Evolutionary conservation across 2,797 vertebrate species (phyloP), one percentile per base, ranked within the genome.

Genomic region (Chrysocyon brachyurus): DNA sequence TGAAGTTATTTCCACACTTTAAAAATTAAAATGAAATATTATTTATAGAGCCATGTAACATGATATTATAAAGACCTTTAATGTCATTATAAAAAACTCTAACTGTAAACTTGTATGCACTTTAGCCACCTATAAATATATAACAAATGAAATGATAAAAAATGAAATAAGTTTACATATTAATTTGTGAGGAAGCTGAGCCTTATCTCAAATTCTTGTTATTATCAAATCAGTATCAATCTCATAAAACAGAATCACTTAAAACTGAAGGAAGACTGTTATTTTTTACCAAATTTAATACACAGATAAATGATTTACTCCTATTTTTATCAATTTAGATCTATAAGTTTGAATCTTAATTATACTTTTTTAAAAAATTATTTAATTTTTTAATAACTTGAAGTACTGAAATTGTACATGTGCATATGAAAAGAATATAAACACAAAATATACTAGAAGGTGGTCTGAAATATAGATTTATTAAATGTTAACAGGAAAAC

Each of bases 321-420:
- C n/a, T 81, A 72, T 86, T 92, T 94, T 86, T 4, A 77, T 78
- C 4, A 21, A n/a, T 63, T 96, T 96, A 94, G n/a, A 33, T 61
- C 24, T 77, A 0, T 93, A 93, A 78, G 12, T 83, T 86, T 94
- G 33, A 91, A 72, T 91, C 33, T 85, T 59, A 78, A 61, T 81
- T 82, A 31, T 77, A 16, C 17, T 2, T 78, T 95, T 75, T 36
- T 5, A 87, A 92, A 93, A 95, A 73, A 10, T 5, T 73, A 1
- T 63, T 78, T 92, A 81, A 86, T 59, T 63, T 89, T n/a, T 19
- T 54, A 77, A 46, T 92, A 40, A 57, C 8, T 89, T 78, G 26
- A 95, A 78, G 2, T 78, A 64, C 68, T 95, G 31, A 84, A 92
- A 68, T 72, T 84, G 40, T 78, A 17, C 0, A 5, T 61, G 4